Percentiles rank a stretch among this genome's conserved stretches.
Conservation (phyloP, 2,113 vertebrate genomes). For the Chamaea fasciata region DNA sequence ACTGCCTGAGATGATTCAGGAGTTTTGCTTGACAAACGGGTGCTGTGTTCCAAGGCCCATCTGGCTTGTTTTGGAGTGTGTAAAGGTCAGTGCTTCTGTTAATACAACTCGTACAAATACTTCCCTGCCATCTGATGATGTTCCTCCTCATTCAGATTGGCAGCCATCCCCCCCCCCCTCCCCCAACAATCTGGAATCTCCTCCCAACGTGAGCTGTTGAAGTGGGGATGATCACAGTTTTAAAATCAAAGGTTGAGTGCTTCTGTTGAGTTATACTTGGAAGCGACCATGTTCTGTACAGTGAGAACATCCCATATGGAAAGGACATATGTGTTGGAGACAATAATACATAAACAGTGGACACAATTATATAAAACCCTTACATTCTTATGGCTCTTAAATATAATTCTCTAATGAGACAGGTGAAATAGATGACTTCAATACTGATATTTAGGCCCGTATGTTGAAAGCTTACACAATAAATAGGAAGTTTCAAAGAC, state of each 20-base stretch:
- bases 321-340: conserved; percentile 53
- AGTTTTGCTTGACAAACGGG: not conserved
- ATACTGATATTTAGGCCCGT: not conserved
- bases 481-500: not conserved
- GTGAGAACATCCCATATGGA: conserved; percentile 54
- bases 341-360: conserved; percentile 44
- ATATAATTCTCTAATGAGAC: not conserved
- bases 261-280: conserved; percentile 52
- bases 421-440: not conserved
- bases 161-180: not conserved
- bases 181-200: conserved; percentile 49
- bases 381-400: not conserved
- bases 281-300: conserved; percentile 19
- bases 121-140: conserved; percentile 57
- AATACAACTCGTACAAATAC: conserved; percentile 65
- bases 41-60: conserved; percentile 20
- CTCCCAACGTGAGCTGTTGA: conserved; percentile 37
- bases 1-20: not conserved
- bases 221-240: conserved; percentile 33
- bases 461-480: not conserved
- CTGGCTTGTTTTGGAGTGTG: conserved; percentile 49
- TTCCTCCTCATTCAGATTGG: conserved; percentile 53
- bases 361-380: conserved; percentile 25
- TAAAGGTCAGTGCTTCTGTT: conserved; percentile 70
- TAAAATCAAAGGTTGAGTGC: conserved; percentile 44